Evolutionary conservation across 2,888 invertebrate genomes (phyloP).

Genomic region (Trissolcus japonicus): DNA sequence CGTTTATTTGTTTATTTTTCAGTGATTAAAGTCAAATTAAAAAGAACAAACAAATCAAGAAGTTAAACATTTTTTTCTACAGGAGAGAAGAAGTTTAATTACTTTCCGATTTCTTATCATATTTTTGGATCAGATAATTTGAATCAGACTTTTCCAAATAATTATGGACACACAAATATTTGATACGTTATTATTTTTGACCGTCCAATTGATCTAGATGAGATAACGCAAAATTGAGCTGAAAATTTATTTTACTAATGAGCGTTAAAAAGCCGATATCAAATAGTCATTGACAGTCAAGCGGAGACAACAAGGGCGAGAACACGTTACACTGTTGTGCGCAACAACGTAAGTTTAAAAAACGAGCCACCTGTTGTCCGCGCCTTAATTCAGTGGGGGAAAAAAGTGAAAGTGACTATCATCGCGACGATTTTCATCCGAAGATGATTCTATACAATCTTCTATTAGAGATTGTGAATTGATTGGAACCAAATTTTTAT

Average conservation of each 20-base stretch:
- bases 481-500: neutral
- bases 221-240: constrained; percentile 31
- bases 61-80: too few species aligned
- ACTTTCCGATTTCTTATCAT: too few species aligned
- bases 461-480: neutral
- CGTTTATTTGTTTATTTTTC: too few species aligned
- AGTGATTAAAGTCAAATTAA: too few species aligned
- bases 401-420: constrained; percentile 43
- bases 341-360: constrained; percentile 12
- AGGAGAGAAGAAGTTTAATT: too few species aligned
- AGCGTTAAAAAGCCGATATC: constrained; percentile 14
- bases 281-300: constrained; percentile 37
- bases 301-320: constrained; percentile 15
- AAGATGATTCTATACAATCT: neutral
- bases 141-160: too few species aligned
- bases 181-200: neutral
- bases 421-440: neutral
- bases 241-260: constrained; percentile 31
- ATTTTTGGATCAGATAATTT: too few species aligned
- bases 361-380: constrained; percentile 46
- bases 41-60: too few species aligned
- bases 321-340: constrained; percentile 33
- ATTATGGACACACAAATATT: too few species aligned
- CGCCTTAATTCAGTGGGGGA: neutral
- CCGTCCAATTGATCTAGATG: constrained; percentile 15